These are phyloP conservation scores for Sebastes itinus DNA, from an alignment of 2,797 vertebrate species.

Conservation along the genomic window DNA sequence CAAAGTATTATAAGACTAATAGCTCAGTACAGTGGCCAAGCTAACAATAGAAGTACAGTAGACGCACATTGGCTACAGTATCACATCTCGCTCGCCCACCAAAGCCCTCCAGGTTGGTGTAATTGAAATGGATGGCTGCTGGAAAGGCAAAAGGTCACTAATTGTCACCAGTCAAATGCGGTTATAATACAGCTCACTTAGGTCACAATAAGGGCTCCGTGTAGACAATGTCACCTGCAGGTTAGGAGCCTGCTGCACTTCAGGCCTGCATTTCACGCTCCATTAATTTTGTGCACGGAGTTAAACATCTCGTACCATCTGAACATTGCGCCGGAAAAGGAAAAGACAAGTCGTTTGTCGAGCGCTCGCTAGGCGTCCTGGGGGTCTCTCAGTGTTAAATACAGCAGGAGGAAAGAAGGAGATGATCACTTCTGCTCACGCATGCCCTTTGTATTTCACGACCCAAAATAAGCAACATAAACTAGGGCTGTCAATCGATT, in stretches of 20 bases:
- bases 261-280: conserved; percentile 74
- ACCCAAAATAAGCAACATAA: background rate
- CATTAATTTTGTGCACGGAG: conserved; percentile 72
- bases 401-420: conserved; percentile 23
- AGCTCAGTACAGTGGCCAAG: background rate
- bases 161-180: conserved; percentile 82
- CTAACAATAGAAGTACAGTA: conserved; percentile 27
- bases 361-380: conserved; percentile 42
- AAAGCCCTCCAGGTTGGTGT: conserved; percentile 42
- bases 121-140: conserved; percentile 80
- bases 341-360: conserved; percentile 68
- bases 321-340: conserved; percentile 15
- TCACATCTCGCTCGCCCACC: conserved; percentile 24
- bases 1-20: background rate
- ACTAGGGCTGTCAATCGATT: no score
- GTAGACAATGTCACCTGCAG: conserved; percentile 73
- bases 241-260: conserved; percentile 75
- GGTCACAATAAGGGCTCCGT: conserved; percentile 68
- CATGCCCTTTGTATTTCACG: background rate
- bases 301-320: conserved; percentile 71
- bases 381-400: conserved; percentile 48
- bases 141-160: conserved; percentile 82
- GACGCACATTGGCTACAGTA: background rate
- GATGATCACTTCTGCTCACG: conserved; percentile 28
- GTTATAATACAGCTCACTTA: conserved; percentile 75